Evolutionary conservation across 2,113 vertebrate genomes (phyloP).

Genomic region (Sus scrofa): T2T-Sscrofa CM000814.6:62998001-62998500

Average conservation of each 20-base stretch:
- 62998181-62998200: not conserved
- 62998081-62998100: not conserved
- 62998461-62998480: too few species aligned
- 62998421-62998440: too few species aligned
- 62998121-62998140: not conserved
- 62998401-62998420: not conserved
- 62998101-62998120: not conserved
- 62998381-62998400: fast-evolving
- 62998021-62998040: not conserved
- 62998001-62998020: not conserved
- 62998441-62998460: too few species aligned
- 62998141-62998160: not conserved
- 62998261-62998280: not conserved
- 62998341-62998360: too few species aligned
- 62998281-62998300: not conserved
- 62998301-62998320: too few species aligned
- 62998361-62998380: not conserved
- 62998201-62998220: not conserved
- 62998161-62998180: not conserved
- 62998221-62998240: not conserved
- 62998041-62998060: not conserved
- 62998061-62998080: fast-evolving
- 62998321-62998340: not conserved
- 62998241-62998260: not conserved
- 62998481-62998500: too few species aligned